These are phyloP conservation scores for Panulirus ornatus DNA, from an alignment of 1,140 invertebrate species.

Conservation along the genomic window DNA sequence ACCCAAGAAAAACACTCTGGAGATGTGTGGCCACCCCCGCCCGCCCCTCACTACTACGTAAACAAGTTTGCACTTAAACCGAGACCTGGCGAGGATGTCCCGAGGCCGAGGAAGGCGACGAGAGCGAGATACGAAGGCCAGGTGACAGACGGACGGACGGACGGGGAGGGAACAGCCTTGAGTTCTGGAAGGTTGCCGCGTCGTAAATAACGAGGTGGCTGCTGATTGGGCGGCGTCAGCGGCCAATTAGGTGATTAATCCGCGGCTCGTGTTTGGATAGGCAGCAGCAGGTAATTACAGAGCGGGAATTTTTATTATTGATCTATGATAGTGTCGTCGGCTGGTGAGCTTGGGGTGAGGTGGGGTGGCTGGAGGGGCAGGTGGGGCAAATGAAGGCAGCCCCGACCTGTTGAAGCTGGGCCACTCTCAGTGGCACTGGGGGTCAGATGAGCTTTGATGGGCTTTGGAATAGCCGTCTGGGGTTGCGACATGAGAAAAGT, in stretches of 20 bases:
- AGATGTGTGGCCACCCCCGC: no score
- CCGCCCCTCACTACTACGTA: no score
- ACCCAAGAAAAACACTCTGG: no score
- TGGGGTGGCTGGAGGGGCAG: not conserved
- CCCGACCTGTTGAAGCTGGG: no score
- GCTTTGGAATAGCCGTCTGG: no score
- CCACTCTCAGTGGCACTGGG: no score
- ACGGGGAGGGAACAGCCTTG: not conserved
- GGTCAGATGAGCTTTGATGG: no score
- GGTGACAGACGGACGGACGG: not conserved
- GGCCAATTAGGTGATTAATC: slow-evolving; percentile 20
- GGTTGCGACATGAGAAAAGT: no score
- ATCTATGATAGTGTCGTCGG: not conserved
- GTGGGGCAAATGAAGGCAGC: no score
- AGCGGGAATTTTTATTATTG: not conserved
- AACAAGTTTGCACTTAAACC: no score
- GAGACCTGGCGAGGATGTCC: not conserved
- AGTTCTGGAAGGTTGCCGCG: not conserved
- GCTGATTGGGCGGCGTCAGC: not conserved
- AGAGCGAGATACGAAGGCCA: not conserved
- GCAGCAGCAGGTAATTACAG: slow-evolving; percentile 4
- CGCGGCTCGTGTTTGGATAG: slow-evolving; percentile 12
- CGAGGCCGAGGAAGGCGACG: not conserved
- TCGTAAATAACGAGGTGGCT: not conserved
- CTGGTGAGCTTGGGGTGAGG: not conserved